Percentiles rank a stretch among this genome's conserved stretches.
These are phyloP conservation scores for Gasteruption jaculator DNA, from an alignment of 2,888 invertebrate genomes.

Conservation along the genomic window DNA sequence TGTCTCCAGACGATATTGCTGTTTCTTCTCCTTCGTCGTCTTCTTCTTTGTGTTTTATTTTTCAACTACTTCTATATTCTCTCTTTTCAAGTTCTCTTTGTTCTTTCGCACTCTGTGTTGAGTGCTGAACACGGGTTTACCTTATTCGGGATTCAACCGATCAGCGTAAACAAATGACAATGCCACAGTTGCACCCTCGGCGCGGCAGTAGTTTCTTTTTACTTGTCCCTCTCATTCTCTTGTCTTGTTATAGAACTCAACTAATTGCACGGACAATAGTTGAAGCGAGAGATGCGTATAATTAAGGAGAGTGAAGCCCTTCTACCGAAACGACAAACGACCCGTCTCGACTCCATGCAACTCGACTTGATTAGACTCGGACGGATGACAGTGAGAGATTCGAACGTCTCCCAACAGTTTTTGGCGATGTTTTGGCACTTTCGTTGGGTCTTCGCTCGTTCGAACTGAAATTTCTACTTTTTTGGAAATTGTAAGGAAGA, in stretches of 20 bases:
- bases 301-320: too few species aligned
- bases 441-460: too few species aligned
- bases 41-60: conserved; percentile 15
- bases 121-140: conserved; percentile 30
- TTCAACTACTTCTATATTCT: conserved; percentile 15
- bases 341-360: too few species aligned
- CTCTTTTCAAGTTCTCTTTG: conserved; percentile 35
- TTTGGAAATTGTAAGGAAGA: neutral
- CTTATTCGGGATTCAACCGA: conserved; percentile 36
- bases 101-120: conserved; percentile 38
- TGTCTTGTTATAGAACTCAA: too few species aligned
- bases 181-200: conserved; percentile 21
- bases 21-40: conserved; percentile 8
- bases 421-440: too few species aligned
- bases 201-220: neutral
- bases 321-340: neutral
- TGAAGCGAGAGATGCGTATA: too few species aligned
- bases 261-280: too few species aligned
- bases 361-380: too few species aligned
- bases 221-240: neutral
- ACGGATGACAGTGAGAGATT: too few species aligned
- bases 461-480: neutral
- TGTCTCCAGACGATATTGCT: too few species aligned
- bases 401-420: too few species aligned
- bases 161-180: conserved; percentile 38